These are phyloP conservation scores for Pomatorhinus ruficollis DNA, from an alignment of 2,113 vertebrate species.

Conservation along the genomic window DNA sequence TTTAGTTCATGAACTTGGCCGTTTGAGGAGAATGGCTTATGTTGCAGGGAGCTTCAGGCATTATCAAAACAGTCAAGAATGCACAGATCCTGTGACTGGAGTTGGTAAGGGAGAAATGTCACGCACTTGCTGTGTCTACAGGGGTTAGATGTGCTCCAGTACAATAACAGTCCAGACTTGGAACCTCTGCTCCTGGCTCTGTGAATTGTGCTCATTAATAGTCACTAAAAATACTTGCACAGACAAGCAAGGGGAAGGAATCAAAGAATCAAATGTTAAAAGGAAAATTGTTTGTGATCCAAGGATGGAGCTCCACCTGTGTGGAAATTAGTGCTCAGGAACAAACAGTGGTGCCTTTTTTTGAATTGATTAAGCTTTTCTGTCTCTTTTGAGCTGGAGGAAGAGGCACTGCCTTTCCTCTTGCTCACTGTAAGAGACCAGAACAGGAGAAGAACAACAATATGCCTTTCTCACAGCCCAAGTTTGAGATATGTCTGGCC, in stretches of 20 bases:
- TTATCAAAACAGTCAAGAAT: neutral
- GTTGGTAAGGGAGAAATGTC: neutral
- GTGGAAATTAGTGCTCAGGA: neutral
- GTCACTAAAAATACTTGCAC: neutral
- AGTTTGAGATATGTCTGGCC: neutral
- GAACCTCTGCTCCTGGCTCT: neutral
- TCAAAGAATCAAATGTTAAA: neutral
- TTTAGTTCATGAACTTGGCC: neutral
- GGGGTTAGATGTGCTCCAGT: neutral
- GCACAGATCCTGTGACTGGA: neutral
- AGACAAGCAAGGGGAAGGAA: neutral
- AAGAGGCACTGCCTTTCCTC: neutral
- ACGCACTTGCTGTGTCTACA: neutral
- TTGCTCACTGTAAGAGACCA: neutral
- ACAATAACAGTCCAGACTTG: neutral
- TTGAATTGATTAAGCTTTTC: neutral
- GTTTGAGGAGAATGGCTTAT: neutral
- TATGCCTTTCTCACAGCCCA: neutral
- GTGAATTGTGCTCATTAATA: neutral
- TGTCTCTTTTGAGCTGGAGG: neutral
- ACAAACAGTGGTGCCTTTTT: neutral
- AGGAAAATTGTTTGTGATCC: neutral
- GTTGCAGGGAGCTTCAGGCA: neutral
- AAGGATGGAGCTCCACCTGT: neutral
- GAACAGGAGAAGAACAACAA: neutral